Conservation (phyloP, 1,140 invertebrate genomes). For the Schlechtendalia chinensis region DNA sequence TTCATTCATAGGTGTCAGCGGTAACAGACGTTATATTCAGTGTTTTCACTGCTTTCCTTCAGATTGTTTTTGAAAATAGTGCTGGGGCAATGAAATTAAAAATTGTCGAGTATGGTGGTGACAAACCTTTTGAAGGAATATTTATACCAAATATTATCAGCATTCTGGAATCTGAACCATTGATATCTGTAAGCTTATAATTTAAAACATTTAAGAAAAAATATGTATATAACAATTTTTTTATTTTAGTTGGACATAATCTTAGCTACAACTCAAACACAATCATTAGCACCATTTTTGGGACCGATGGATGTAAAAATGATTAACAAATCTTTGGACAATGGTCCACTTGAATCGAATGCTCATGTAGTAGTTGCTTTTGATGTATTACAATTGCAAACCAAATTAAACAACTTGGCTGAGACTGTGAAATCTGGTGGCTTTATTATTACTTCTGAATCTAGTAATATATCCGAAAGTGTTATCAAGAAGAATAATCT, state of each 20-base stretch:
- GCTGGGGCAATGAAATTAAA: conserved; percentile 70
- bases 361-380: conserved; percentile 66
- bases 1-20: conserved; percentile 16
- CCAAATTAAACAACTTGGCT: conserved; percentile 61
- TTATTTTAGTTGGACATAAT: conserved; percentile 56
- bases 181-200: conserved; percentile 59
- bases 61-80: conserved; percentile 80
- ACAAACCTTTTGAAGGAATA: conserved; percentile 64
- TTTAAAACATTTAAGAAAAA: not conserved
- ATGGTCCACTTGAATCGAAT: conserved; percentile 62
- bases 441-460: conserved; percentile 71
- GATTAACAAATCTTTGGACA: conserved; percentile 60
- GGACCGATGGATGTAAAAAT: conserved; percentile 63
- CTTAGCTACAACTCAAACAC: conserved; percentile 55
- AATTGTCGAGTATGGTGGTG: conserved; percentile 71
- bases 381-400: conserved; percentile 59
- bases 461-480: conserved; percentile 60
- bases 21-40: conserved; percentile 55
- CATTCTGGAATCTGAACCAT: conserved; percentile 67
- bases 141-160: conserved; percentile 62
- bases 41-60: conserved; percentile 66
- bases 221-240: no score
- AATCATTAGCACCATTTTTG: conserved; percentile 58
- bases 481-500: conserved; percentile 59
- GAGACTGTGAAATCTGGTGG: conserved; percentile 69